Percentiles rank a stretch among this genome's conserved stretches.
Evolutionary conservation across 2,888 invertebrate genomes (phyloP).

Genomic region (Bombylius major): DNA sequence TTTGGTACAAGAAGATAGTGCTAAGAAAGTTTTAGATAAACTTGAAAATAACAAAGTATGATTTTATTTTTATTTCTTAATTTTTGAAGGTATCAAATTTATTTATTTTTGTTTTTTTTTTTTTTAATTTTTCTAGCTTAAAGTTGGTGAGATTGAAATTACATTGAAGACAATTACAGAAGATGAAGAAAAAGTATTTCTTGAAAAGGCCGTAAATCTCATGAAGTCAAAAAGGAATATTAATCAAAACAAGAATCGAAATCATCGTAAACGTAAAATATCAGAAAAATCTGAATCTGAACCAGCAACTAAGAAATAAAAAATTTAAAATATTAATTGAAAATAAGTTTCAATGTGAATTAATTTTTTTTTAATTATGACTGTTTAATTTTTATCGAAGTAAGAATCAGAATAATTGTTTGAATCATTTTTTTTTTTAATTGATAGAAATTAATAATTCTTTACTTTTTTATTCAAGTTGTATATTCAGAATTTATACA

Average conservation of each 20-base stretch:
- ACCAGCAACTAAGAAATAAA: neutral
- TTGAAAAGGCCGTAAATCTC: slow-evolving; percentile 49
- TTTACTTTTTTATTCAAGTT: too few relatives aligned
- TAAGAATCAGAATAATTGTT: too few relatives aligned
- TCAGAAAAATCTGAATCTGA: neutral
- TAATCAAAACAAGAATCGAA: slow-evolving; percentile 22
- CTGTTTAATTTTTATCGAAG: too few relatives aligned
- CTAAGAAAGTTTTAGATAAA: slow-evolving; percentile 49
- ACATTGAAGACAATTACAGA: slow-evolving; percentile 49
- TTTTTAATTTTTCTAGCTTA: slow-evolving; percentile 26
- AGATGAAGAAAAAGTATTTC: slow-evolving; percentile 56
- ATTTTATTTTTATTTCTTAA: slow-evolving; percentile 18
- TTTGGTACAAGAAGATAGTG: slow-evolving; percentile 54
- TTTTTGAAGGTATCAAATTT: too few relatives aligned
- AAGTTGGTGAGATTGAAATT: slow-evolving; percentile 38
- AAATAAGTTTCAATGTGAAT: too few relatives aligned
- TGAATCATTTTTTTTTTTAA: too few relatives aligned
- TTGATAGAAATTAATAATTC: too few relatives aligned
- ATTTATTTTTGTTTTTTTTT: neutral
- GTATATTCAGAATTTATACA: too few relatives aligned
- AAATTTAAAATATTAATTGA: too few relatives aligned
- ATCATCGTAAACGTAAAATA: slow-evolving; percentile 26
- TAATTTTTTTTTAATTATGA: too few relatives aligned
- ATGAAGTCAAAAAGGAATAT: slow-evolving; percentile 44
- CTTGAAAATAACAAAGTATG: slow-evolving; percentile 49